phyloP scores from a whole-genome alignment of 2,888 invertebrate species.

The Prostheceraeus crozeri region DNA sequence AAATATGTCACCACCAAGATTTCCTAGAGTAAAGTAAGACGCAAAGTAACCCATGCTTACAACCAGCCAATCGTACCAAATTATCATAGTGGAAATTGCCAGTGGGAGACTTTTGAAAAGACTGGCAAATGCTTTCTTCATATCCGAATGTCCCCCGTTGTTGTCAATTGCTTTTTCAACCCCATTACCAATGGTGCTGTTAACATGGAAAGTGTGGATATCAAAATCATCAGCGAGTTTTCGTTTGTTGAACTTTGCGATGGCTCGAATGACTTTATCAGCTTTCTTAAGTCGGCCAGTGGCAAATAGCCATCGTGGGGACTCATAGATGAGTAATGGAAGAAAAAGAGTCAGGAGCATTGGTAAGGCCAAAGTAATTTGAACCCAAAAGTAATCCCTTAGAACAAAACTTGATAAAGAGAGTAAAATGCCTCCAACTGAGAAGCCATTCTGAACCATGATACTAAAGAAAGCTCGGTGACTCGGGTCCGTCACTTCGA shows the following conservation, averaged over 20 bases:
- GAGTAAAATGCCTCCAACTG: slow-evolving; percentile 9
- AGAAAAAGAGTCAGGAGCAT: neutral
- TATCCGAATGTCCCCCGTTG: too few relatives aligned
- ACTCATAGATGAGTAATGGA: slow-evolving; percentile 13
- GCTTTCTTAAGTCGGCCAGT: slow-evolving; percentile 24
- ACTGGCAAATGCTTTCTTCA: neutral
- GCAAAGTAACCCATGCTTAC: slow-evolving; percentile 24
- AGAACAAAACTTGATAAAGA: slow-evolving; percentile 17
- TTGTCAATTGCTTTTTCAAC: too few relatives aligned
- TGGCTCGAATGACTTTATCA: slow-evolving; percentile 23
- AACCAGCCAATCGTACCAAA: slow-evolving; percentile 12
- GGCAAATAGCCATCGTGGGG: slow-evolving; percentile 22
- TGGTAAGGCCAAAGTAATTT: slow-evolving; percentile 9
- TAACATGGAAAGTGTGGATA: neutral
- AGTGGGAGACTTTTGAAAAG: slow-evolving; percentile 15
- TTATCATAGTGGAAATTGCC: neutral
- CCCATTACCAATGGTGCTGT: too few relatives aligned
- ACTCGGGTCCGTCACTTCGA: slow-evolving; percentile 28
- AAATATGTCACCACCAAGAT: slow-evolving; percentile 18
- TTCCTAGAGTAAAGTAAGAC: slow-evolving; percentile 1
- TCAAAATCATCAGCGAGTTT: neutral
- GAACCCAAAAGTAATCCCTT: slow-evolving; percentile 7
- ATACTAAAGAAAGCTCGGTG: slow-evolving; percentile 14
- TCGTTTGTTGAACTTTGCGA: neutral
- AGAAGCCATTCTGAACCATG: slow-evolving; percentile 28